Base-by-base conservation (phyloP, 1,140 invertebrate species). In the Leptinotarsa lineolata region DNA sequence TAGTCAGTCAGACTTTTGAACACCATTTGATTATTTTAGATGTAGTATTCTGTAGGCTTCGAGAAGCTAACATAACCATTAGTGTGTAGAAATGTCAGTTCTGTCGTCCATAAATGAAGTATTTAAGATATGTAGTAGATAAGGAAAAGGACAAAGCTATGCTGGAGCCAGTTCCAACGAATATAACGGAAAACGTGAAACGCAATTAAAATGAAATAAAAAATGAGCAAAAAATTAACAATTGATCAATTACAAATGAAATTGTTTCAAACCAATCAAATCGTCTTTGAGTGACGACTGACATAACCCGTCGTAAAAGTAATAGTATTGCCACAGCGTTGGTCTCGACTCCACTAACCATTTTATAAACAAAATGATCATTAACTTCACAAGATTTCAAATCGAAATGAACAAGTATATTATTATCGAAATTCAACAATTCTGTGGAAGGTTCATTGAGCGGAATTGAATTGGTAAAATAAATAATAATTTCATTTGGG, bases 281-380 rank as follows among this genome's bases (percentile, higher is more conserved):
- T n/a, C n/a, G n/a, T 73, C 84, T 1, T 64, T 73, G 30, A 66
- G 22, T 54, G 74, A 18, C 20, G 45, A 73, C 2, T 59, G 11
- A 1, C 65, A 76, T 59, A 21, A 73, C 11, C 5, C n/a, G n/a
- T n/a, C n/a, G n/a, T n/a, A n/a, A n/a, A n/a, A n/a, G n/a, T n/a
- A n/a, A n/a, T n/a, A n/a, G n/a, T n/a, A n/a, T n/a, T n/a, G n/a
- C n/a, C n/a, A n/a, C n/a, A n/a, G n/a, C n/a, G n/a, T n/a, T n/a
- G n/a, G n/a, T n/a, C n/a, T n/a, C n/a, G n/a, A n/a, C n/a, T n/a
- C n/a, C n/a, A n/a, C n/a, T n/a, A n/a, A 80, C 45, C 70, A 83
- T 61, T 87, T 88, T 72, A 75, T 87, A 12, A 86, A 86, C 2
- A 82, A 87, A 68, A 78, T 83, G 4, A 79, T 84, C 24, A 71